A percentile compares a stretch with the other conserved stretches of the same genome.
These are phyloP conservation scores for Labia minor DNA, from an alignment of 2,888 invertebrate species.

Conservation along the genomic window DNA sequence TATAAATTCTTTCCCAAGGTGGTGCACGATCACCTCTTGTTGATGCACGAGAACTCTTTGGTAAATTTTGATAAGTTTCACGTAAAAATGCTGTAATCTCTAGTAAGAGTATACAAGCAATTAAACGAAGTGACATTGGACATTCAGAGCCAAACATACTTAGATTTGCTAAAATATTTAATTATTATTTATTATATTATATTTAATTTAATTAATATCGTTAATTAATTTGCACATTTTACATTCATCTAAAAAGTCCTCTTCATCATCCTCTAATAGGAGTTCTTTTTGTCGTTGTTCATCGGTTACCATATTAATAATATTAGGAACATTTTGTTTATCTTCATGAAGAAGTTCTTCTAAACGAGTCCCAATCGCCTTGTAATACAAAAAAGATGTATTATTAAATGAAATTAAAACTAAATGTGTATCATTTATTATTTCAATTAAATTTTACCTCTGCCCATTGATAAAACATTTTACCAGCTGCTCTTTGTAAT, in stretches of 20 bases:
- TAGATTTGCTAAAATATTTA: conserved; percentile 47
- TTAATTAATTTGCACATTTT: no score
- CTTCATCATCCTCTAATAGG: conserved; percentile 78
- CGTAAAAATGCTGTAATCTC: conserved; percentile 95
- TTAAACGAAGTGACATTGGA: conserved; percentile 75
- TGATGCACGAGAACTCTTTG: conserved; percentile 52
- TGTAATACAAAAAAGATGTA: conserved; percentile 17
- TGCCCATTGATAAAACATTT: conserved; percentile 96
- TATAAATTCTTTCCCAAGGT: conserved; percentile 71
- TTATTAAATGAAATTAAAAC: conserved; percentile 20
- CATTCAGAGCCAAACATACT: conserved; percentile 68
- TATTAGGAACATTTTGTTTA: conserved; percentile 55
- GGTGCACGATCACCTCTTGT: conserved; percentile 61
- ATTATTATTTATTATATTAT: conserved; percentile 15
- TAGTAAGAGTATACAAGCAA: conserved; percentile 87
- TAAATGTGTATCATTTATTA: conserved; percentile 19
- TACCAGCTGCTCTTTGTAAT: conserved; percentile 82
- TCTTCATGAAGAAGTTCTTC: conserved; percentile 84
- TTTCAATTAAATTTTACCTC: conserved; percentile 46
- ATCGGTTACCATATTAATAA: conserved; percentile 57
- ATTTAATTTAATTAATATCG: conserved; percentile 13
- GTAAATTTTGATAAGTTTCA: conserved; percentile 85
- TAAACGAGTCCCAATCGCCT: conserved; percentile 74
- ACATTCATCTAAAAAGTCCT: conserved; percentile 96
- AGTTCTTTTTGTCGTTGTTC: conserved; percentile 69